Conservation (phyloP, 2,113 vertebrate species). For the Sarotherodon lohbergeri region DNA sequence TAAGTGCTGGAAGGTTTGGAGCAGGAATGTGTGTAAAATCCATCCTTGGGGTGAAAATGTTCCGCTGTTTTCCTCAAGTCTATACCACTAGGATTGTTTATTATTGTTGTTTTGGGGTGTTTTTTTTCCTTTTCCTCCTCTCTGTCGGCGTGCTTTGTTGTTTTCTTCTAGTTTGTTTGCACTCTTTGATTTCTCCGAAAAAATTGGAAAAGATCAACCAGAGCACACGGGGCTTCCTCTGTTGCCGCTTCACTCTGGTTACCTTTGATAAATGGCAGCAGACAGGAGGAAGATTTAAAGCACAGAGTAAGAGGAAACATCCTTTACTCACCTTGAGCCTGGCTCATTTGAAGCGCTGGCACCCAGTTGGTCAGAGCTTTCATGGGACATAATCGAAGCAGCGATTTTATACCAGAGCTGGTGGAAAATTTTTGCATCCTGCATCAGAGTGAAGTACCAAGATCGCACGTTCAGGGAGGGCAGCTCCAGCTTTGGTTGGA, state of each 20-base stretch:
- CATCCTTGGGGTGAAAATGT: not conserved
- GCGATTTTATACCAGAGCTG: not conserved
- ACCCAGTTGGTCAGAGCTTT: not conserved
- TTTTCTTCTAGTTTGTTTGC: not conserved
- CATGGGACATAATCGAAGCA: not conserved
- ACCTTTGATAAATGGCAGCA: not conserved
- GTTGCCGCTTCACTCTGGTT: not conserved
- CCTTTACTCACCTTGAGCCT: not conserved
- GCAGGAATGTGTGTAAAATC: not conserved
- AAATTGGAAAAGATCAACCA: not conserved
- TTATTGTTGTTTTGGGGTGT: not conserved
- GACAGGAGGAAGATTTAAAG: not conserved
- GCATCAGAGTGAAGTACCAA: not conserved
- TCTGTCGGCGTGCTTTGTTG: not conserved
- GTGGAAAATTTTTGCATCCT: not conserved
- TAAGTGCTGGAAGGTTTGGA: not conserved
- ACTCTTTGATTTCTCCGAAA: not conserved
- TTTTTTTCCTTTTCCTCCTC: not conserved
- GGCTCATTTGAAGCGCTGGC: rapidly evolving
- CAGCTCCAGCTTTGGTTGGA: not conserved
- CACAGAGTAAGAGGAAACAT: not conserved
- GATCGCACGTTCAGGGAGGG: not conserved
- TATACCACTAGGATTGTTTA: not conserved
- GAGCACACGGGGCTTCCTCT: not conserved
- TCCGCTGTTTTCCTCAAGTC: not conserved